Conservation (phyloP, 1,140 invertebrate species). For the Hyposmocoma kahamanoa region DNA sequence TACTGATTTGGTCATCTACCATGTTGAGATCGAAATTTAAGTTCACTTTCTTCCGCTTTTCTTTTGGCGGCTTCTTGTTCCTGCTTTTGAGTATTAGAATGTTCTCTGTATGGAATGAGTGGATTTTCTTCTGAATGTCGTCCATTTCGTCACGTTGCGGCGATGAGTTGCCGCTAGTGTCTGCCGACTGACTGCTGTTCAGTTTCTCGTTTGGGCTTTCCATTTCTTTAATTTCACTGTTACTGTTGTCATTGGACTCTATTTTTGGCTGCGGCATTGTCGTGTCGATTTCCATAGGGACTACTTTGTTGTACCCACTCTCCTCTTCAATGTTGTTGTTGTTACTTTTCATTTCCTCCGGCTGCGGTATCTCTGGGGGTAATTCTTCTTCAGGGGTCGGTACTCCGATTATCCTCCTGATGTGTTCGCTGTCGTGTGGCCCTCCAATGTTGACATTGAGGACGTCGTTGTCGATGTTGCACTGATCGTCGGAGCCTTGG, state of each 20-base stretch:
- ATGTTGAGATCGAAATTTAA: slow-evolving; percentile 71
- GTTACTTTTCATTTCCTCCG: slow-evolving; percentile 38
- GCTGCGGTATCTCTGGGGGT: slow-evolving; percentile 39
- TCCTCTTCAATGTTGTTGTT: slow-evolving; percentile 58
- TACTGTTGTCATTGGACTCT: slow-evolving; percentile 43
- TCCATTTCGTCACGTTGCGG: slow-evolving; percentile 72
- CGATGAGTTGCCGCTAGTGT: slow-evolving; percentile 69
- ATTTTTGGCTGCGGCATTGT: slow-evolving; percentile 49
- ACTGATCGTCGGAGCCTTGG: slow-evolving; percentile 61
- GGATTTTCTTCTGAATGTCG: slow-evolving; percentile 76
- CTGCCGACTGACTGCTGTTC: slow-evolving; percentile 59
- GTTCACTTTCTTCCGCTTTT: slow-evolving; percentile 72
- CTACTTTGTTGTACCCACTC: slow-evolving; percentile 50
- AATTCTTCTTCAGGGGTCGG: slow-evolving; percentile 52
- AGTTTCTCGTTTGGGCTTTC: slow-evolving; percentile 53
- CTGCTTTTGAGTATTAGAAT: slow-evolving; percentile 75
- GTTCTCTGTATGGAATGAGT: slow-evolving; percentile 76
- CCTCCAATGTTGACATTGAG: slow-evolving; percentile 51
- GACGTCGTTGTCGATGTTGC: slow-evolving; percentile 50
- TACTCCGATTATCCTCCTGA: slow-evolving; percentile 60
- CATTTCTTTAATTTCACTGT: slow-evolving; percentile 36
- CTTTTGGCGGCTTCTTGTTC: slow-evolving; percentile 73
- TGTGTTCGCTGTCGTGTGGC: slow-evolving; percentile 52
- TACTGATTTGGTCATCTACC: slow-evolving; percentile 71
- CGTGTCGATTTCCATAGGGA: slow-evolving; percentile 64